Conservation (phyloP, 1,140 invertebrate species). For the Phocides pigmalion region DNA sequence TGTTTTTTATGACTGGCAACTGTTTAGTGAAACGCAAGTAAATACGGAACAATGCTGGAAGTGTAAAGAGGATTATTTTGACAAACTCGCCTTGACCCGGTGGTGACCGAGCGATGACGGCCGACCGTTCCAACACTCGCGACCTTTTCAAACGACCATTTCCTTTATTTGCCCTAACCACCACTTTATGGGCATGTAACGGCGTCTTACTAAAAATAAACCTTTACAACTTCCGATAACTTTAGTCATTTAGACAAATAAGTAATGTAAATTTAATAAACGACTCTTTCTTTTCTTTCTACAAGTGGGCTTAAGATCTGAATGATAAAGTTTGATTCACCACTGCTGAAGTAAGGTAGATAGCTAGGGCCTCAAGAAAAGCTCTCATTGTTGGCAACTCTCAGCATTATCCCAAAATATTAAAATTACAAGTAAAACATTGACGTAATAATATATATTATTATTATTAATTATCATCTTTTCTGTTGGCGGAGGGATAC, state of each 20-base stretch:
- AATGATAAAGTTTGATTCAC: no score
- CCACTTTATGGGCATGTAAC: constrained; percentile 26
- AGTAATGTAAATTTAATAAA: no score
- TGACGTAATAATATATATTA: no score
- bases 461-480: no score
- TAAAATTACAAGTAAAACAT: no score
- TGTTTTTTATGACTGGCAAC: not conserved
- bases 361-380: no score
- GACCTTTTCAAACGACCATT: constrained; percentile 57
- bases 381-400: no score
- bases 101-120: constrained; percentile 45
- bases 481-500: no score
- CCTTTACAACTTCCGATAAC: not conserved
- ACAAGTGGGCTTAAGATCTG: no score
- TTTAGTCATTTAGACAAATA: not conserved
- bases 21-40: not conserved
- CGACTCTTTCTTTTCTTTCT: no score
- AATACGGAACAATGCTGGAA: constrained; percentile 17
- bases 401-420: no score
- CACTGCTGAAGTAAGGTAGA: no score
- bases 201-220: constrained; percentile 8
- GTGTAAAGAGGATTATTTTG: constrained; percentile 47
- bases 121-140: constrained; percentile 38
- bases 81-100: constrained; percentile 53
- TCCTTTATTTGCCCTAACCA: constrained; percentile 60